phyloP scores from a whole-genome alignment of 2,888 invertebrate genomes.

The Dyspetes luteomarginatus region DNA sequence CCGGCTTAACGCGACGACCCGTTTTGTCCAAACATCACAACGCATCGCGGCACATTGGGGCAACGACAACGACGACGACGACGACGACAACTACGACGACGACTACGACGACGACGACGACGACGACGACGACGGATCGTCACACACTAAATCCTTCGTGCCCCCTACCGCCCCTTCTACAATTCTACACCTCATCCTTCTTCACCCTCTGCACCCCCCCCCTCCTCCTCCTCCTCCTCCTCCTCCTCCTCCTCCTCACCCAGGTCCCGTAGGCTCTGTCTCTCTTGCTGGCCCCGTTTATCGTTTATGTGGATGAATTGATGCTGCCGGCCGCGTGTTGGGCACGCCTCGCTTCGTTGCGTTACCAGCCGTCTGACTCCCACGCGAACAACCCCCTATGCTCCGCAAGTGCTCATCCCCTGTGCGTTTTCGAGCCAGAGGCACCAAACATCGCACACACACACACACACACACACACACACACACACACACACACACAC shows the following conservation, averaged over 20 bases:
- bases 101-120: slow-evolving; percentile 53
- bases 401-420: slow-evolving; percentile 67
- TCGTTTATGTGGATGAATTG: slow-evolving; percentile 82
- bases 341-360: slow-evolving; percentile 82
- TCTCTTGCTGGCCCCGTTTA: slow-evolving; percentile 73
- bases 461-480: background rate
- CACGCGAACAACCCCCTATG: slow-evolving; percentile 78
- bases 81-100: no score
- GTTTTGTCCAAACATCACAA: slow-evolving; percentile 78
- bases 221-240: slow-evolving; percentile 32
- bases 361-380: slow-evolving; percentile 84
- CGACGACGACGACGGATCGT: slow-evolving; percentile 59
- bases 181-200: slow-evolving; percentile 33
- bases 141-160: slow-evolving; percentile 34
- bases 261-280: slow-evolving; percentile 33
- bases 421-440: slow-evolving; percentile 79
- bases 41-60: slow-evolving; percentile 62
- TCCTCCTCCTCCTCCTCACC: slow-evolving; percentile 47
- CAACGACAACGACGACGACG: slow-evolving; percentile 52
- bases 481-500: background rate
- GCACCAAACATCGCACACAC: slow-evolving; percentile 28
- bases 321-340: slow-evolving; percentile 82
- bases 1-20: slow-evolving; percentile 79
- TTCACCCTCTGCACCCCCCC: slow-evolving; percentile 50
- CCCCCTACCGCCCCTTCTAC: slow-evolving; percentile 43